Evolutionary conservation across 2,888 invertebrate genomes (phyloP).

Genomic region (Pilophorus perplexus): DNA sequence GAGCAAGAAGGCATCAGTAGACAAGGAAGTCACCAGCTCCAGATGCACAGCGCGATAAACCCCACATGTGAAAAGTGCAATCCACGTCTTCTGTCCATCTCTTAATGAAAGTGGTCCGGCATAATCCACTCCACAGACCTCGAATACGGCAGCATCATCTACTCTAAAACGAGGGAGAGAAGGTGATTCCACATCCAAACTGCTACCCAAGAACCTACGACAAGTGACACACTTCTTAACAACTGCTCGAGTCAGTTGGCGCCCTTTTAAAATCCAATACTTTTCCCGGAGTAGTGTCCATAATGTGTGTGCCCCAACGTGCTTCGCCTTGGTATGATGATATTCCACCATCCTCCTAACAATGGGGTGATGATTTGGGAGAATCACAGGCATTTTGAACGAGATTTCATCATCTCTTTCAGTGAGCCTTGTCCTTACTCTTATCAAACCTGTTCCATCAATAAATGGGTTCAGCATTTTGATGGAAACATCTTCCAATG

Average conservation of each 20-base stretch:
- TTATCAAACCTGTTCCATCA: background rate
- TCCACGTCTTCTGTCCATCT: background rate
- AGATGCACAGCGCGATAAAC: background rate
- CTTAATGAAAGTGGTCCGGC: background rate
- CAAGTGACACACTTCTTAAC: background rate
- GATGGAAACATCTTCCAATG: no score
- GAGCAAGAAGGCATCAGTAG: background rate
- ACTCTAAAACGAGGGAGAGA: background rate
- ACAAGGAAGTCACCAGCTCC: background rate
- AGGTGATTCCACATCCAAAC: background rate
- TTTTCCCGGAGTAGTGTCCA: background rate
- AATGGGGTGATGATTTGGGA: background rate
- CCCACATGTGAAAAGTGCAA: background rate
- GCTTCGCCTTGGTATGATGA: background rate
- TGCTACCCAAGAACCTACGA: background rate
- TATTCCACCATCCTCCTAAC: background rate
- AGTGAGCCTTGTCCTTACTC: background rate
- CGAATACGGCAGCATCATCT: background rate
- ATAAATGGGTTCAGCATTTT: background rate
- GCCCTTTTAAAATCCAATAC: slow-evolving; percentile 10
- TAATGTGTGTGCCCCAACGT: background rate
- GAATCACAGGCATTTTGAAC: background rate
- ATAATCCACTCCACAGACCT: slow-evolving; percentile 1
- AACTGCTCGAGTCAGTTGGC: background rate
- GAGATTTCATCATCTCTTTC: background rate